A percentile compares a stretch with the other conserved stretches of the same genome.
Conservation (phyloP, 2,797 vertebrate species). For the Chromobotia macracanthus region DNA sequence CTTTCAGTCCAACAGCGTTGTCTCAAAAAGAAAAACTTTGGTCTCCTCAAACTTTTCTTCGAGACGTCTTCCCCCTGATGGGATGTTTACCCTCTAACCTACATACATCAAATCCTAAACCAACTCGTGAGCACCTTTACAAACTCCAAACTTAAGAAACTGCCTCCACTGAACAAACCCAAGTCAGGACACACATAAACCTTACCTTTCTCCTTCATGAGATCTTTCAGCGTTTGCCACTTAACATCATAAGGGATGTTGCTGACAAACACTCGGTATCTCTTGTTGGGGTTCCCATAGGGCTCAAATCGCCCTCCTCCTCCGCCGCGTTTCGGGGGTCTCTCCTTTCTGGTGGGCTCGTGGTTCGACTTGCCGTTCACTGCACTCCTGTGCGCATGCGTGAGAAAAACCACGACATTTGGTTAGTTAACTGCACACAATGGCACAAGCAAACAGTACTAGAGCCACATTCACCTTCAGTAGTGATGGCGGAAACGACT, state of each 20-base stretch:
- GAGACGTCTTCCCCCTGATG: conserved; percentile 41
- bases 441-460: too few species aligned
- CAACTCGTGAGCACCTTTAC: conserved; percentile 33
- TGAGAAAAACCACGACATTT: too few species aligned
- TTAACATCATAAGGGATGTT: conserved; percentile 98
- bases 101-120: background rate
- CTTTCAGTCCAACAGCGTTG: background rate
- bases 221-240: conserved; percentile 97
- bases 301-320: conserved; percentile 88
- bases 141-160: conserved; percentile 8
- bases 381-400: conserved; percentile 71
- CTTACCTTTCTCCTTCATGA: conserved; percentile 99
- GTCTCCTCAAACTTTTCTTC: background rate
- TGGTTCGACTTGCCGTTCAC: conserved; percentile 84
- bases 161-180: conserved; percentile 9
- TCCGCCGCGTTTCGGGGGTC: conserved; percentile 88
- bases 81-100: conserved; percentile 35
- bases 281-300: conserved; percentile 81
- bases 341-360: conserved; percentile 87
- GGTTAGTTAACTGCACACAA: too few species aligned
- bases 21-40: too few species aligned
- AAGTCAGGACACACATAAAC: background rate
- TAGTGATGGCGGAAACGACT: too few species aligned
- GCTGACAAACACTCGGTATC: conserved; percentile 96
- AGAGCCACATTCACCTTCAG: too few species aligned